phyloP scores from a whole-genome alignment of 53 echinoderm and acorn worm species.

The Actinopyga echinites region DNA sequence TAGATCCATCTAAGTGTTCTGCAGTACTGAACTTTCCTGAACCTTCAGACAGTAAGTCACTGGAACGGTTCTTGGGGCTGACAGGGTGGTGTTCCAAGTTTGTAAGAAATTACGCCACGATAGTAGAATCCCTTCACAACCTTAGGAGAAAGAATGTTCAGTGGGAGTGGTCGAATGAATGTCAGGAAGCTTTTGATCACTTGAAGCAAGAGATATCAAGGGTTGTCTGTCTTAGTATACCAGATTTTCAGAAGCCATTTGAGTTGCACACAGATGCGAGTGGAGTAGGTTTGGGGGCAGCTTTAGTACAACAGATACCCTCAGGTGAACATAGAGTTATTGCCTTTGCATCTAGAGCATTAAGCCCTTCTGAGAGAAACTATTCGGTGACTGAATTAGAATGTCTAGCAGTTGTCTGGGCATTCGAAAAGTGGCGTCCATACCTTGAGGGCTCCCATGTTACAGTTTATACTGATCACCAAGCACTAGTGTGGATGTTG shows the following conservation, averaged over 20 bases:
- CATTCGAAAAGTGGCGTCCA: conserved; percentile 35
- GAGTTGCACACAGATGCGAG: conserved; percentile 28
- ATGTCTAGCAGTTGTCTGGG: conserved; percentile 59
- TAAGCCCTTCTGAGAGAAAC: conserved; percentile 52
- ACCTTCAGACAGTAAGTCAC: neutral
- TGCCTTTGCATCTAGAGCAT: conserved; percentile 54
- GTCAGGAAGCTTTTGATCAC: conserved; percentile 3
- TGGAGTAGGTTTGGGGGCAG: conserved; percentile 8
- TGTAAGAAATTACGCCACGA: neutral
- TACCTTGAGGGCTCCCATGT: conserved; percentile 19
- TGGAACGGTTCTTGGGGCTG: conserved; percentile 53
- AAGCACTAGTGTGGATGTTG: conserved; percentile 20
- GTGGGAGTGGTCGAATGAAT: conserved; percentile 40
- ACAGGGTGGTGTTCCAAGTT: conserved; percentile 50
- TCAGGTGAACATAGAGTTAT: conserved; percentile 11
- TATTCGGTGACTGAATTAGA: conserved; percentile 51
- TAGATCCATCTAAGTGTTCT: conserved; percentile 11
- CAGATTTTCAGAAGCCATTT: conserved; percentile 23
- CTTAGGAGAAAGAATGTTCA: neutral
- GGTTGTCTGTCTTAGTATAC: neutral
- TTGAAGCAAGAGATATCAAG: conserved; percentile 3
- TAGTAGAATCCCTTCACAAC: conserved; percentile 29
- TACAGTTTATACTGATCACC: conserved; percentile 20
- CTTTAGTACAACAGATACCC: neutral
- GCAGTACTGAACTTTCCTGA: neutral